phyloP scores from a whole-genome alignment of 1,140 invertebrate species.

The Ceratosolen solmsi region DNA sequence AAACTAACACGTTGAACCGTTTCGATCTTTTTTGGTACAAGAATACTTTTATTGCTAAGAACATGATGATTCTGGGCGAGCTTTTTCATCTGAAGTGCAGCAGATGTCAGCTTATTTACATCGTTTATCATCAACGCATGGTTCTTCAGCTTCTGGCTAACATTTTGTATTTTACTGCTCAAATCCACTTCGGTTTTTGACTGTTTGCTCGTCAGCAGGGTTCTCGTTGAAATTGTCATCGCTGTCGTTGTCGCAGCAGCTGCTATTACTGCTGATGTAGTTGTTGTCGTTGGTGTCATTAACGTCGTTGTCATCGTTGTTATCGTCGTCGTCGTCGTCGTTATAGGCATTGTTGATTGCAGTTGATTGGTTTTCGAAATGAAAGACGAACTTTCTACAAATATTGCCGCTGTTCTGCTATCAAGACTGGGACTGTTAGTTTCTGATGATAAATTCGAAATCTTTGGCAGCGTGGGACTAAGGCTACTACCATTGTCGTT shows the following conservation, averaged over 20 bases:
- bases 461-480: conserved; percentile 55
- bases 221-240: background rate
- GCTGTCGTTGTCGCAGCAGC: background rate
- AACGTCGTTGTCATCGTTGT: background rate
- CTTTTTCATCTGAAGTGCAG: conserved; percentile 61
- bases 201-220: conserved; percentile 42
- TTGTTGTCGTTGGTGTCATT: background rate
- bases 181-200: conserved; percentile 60
- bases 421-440: conserved; percentile 55
- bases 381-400: background rate
- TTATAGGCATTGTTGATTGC: background rate
- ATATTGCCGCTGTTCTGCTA: conserved; percentile 53
- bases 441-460: conserved; percentile 53
- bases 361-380: conserved; percentile 7
- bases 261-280: background rate
- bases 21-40: conserved; percentile 56
- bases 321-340: background rate
- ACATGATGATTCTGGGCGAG: conserved; percentile 63
- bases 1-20: conserved; percentile 63
- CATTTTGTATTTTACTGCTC: conserved; percentile 56
- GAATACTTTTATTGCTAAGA: conserved; percentile 55
- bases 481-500: conserved; percentile 47
- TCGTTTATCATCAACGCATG: conserved; percentile 60
- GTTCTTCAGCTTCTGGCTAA: conserved; percentile 67
- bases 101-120: conserved; percentile 61